Percentiles rank a stretch among this genome's conserved stretches.
phyloP scores from a whole-genome alignment of 2,888 invertebrate species.

The Macrosoma leucophasiata region DNA sequence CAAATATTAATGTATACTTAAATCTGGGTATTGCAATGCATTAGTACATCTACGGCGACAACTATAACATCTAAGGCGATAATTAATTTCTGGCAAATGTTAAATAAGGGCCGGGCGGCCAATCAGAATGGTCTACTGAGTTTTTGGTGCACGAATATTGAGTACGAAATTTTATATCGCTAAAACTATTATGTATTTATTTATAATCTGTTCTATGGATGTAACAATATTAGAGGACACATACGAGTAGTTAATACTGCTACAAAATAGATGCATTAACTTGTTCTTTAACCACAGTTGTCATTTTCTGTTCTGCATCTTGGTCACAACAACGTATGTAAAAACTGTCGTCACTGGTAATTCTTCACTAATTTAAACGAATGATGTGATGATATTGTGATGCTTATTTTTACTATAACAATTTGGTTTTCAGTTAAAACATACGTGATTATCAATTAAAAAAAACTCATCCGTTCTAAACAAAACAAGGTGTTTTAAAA shows the following conservation, averaged over 20 bases:
- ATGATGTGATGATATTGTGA: constrained; percentile 67
- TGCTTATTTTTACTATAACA: constrained; percentile 33
- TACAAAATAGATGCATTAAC: constrained; percentile 51
- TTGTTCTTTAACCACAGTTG: constrained; percentile 17
- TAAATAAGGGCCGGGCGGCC: no score
- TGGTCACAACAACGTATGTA: constrained; percentile 24
- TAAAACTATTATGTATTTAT: constrained; percentile 19
- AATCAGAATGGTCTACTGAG: no score
- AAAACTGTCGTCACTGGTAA: constrained; percentile 17
- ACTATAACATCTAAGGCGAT: no score
- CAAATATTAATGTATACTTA: no score
- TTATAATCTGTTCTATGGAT: constrained; percentile 18
- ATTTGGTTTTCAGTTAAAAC: constrained; percentile 27
- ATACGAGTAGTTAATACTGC: constrained; percentile 51
- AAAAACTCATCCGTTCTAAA: constrained; percentile 22
- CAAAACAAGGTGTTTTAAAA: constrained; percentile 32
- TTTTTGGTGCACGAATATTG: constrained; percentile 27
- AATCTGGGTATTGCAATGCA: no score
- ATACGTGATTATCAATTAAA: constrained; percentile 28
- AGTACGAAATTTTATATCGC: constrained; percentile 22
- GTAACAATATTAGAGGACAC: no score
- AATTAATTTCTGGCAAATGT: no score
- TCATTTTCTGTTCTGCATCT: constrained; percentile 43
- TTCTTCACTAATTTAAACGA: constrained; percentile 30
- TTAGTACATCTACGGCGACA: no score